These are phyloP conservation scores for Oscheius sp. DNA, from an alignment of 1,140 invertebrate genomes.

Conservation along the genomic window DNA sequence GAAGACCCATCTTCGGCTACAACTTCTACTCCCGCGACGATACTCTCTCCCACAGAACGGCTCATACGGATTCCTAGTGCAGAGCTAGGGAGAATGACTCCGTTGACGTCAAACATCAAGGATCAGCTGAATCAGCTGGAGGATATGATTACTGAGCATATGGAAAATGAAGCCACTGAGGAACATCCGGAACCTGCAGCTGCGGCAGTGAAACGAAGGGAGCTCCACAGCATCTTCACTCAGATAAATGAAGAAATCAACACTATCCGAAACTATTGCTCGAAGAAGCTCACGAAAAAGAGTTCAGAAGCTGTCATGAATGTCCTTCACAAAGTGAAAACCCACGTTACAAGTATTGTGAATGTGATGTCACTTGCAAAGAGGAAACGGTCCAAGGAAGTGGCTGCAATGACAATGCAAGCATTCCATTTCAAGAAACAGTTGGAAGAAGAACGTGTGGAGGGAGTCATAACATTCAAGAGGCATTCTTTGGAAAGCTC, in stretches of 20 bases:
- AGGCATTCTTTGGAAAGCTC: constrained; percentile 7
- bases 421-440: not conserved
- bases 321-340: constrained; percentile 46
- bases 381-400: not conserved
- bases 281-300: constrained; percentile 40
- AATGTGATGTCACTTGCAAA: constrained; percentile 29
- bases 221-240: constrained; percentile 47
- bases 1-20: not conserved
- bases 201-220: constrained; percentile 34
- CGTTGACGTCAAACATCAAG: constrained; percentile 47
- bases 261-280: constrained; percentile 50
- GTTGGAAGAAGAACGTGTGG: too few relatives aligned
- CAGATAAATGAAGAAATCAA: constrained; percentile 53
- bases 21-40: not conserved
- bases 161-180: constrained; percentile 15
- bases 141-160: constrained; percentile 33
- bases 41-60: not conserved
- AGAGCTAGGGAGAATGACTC: constrained; percentile 50
- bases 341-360: constrained; percentile 43
- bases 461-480: constrained; percentile 14
- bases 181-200: constrained; percentile 6
- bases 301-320: constrained; percentile 46
- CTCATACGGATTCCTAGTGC: constrained; percentile 28
- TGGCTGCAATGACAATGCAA: not conserved
- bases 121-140: constrained; percentile 50